Conservation (phyloP, 1,140 invertebrate genomes). For the Micrasema longulum region DNA sequence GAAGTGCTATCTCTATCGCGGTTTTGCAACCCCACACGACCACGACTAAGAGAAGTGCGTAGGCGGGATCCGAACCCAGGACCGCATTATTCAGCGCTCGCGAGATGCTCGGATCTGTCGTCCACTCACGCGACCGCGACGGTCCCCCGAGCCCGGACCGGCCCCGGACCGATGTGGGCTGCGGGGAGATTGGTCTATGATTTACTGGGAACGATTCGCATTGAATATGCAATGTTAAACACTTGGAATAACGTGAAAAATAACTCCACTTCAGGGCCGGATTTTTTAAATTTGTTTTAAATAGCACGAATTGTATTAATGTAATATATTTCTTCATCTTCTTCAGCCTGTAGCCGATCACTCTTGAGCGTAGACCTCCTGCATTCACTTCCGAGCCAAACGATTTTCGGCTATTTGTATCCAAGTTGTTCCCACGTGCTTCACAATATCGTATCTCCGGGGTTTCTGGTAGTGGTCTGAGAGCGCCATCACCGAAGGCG, state of each 20-base stretch:
- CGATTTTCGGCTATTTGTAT: too few species aligned
- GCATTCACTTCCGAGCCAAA: too few species aligned
- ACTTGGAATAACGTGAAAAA: conserved; percentile 2
- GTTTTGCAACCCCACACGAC: background rate
- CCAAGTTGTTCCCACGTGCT: too few species aligned
- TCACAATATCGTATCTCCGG: too few species aligned
- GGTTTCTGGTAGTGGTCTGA: too few species aligned
- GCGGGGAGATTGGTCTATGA: conserved; percentile 28
- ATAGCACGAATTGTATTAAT: too few species aligned
- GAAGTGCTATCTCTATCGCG: background rate
- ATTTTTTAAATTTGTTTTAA: background rate
- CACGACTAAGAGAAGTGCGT: conserved; percentile 4
- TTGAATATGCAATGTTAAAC: conserved; percentile 24
- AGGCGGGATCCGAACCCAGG: conserved; percentile 4
- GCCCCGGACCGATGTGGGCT: conserved; percentile 7
- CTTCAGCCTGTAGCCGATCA: too few species aligned
- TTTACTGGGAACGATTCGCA: conserved; percentile 29
- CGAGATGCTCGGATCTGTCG: background rate
- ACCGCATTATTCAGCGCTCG: conserved; percentile 7
- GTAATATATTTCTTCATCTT: too few species aligned
- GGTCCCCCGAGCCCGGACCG: background rate
- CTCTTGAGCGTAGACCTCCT: too few species aligned
- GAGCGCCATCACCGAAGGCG: too few species aligned
- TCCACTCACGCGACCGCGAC: conserved; percentile 17
- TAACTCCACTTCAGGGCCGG: background rate